Percentiles rank a stretch among this genome's conserved stretches.
Evolutionary conservation across 2,797 vertebrate genomes (phyloP).

Genomic region (Microctenopoma stevenorrisi): DNA sequence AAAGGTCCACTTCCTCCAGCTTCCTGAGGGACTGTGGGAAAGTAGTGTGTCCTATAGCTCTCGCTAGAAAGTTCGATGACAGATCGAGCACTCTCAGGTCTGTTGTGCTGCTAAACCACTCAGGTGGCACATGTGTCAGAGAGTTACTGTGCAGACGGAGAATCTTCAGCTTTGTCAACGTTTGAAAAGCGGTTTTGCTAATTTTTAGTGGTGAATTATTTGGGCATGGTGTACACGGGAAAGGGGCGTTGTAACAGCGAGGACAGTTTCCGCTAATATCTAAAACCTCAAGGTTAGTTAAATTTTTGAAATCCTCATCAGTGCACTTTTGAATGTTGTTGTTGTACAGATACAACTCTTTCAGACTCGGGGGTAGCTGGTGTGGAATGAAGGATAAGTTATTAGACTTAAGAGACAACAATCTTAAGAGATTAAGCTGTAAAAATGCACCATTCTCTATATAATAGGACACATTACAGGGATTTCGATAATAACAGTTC

Average conservation of each 20-base stretch:
- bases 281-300: conserved; percentile 88
- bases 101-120: conserved; percentile 86
- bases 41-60: conserved; percentile 81
- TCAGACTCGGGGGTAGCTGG: conserved; percentile 86
- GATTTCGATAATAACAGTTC: conserved; percentile 96
- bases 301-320: conserved; percentile 85
- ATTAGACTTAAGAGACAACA: conserved; percentile 93
- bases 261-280: conserved; percentile 97
- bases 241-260: conserved; percentile 93
- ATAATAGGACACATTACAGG: conserved; percentile 89
- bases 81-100: conserved; percentile 90
- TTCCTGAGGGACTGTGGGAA: conserved; percentile 86
- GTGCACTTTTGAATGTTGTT: conserved; percentile 86
- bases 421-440: conserved; percentile 82
- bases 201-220: conserved; percentile 82
- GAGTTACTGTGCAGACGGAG: conserved; percentile 93
- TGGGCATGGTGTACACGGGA: conserved; percentile 89
- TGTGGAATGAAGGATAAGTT: conserved; percentile 89
- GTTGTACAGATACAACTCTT: conserved; percentile 92
- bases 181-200: conserved; percentile 82
- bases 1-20: conserved; percentile 90
- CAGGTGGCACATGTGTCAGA: conserved; percentile 77
- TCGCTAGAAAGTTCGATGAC: conserved; percentile 91
- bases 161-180: conserved; percentile 84
- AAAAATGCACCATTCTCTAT: conserved; percentile 87